Base-by-base conservation (phyloP, 2,888 invertebrate genomes). In the Dryobota labecula region DNA sequence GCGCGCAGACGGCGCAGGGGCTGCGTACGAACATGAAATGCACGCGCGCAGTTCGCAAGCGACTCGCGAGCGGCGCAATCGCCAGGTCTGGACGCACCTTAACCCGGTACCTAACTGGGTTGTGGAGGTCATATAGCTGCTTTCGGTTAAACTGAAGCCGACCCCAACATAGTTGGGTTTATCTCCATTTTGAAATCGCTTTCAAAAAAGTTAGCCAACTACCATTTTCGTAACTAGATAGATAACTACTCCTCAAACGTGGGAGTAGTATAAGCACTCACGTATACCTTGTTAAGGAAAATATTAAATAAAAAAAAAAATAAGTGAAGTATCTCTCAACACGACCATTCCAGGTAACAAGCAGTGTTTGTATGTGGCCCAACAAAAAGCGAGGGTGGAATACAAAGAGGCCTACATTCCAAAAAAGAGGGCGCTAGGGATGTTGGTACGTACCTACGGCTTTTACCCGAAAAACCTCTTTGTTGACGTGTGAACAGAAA, bases 391-490 rank as follows among this genome's bases (percentile, higher is more conserved):
- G 88, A 85, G 90, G 80, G 75, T 60, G 62, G 90, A 89, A 89
- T 91, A 90, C 89, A 90, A 91, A 91, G 86, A 84, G 80, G 81
- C 71, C 76, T 75, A 82, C 82, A 85, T 84, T 73, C 82, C 82
- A 84, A 88, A 89, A 89, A 89, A 87, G 78, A 82, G 78, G 80
- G 77, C 58, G 33, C 53, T 70, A 57, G 30, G 75, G 67, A 73
- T 63, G 62, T 38, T 63, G 47, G 53, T 60, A 33, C 60, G 38
- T 43, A 49, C 58, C 56, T 38, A 30, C 81, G 80, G 87, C 87
- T 89, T 90, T 90, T 86, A 84, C 76, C 80, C 82, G 84, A 81
- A 87, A 90, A 91, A 87, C 84, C 88, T 87, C 89, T 89, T 92
- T 92, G 90, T 91, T 85, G 87, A 88, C 80, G 86, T 87, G 88